Base-by-base conservation (phyloP, 2,113 vertebrate genomes). In the Corydoras sp. region DNA sequence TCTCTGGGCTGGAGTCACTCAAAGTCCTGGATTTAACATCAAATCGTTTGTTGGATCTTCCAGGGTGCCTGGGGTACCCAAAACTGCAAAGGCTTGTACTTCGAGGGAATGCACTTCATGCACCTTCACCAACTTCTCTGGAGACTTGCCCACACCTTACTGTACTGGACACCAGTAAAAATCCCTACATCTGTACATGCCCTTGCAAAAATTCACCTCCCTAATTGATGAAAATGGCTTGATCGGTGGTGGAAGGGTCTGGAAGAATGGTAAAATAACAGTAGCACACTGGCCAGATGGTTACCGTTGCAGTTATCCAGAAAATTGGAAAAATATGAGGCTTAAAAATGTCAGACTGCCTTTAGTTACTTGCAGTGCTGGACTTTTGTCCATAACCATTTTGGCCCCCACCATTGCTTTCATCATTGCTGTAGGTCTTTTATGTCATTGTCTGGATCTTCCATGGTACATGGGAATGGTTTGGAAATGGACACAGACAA, bases 401-500 rank as follows among this genome's bases (percentile, higher is more conserved):
- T 80, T 91, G 73, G 70, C 85, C 10, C 84, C 86, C 62, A 64
- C 83, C 2, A 75, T 91, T 53, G 6, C 69, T n/a, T 0, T 91
- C 43, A 77, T 86, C 14, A 70, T 79, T 0, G 30, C 0, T 0
- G 3, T 88, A 73, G 67, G 83, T 62, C 69, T 79, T 4, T 0
- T 95, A 69, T 97, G 94, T 73, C 69, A 84, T 58, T 81, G 48
- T 62, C 77, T 93, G 50, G 95, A 98, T 1, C 64, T 89, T 30
- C 92, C 81, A 13, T 98, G 95, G 95, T 98, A 95, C 67, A 54
- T 86, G 3, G 76, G 87, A 56, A 97, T 96, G 94, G 83, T 84
- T 3, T 93, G 85, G 85, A 89, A 92, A 80, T 98, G 93, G 93
- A 88, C 90, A n/a, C 91, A 83, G 77, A 89, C 87, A 2, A 94